These are phyloP conservation scores for Drosophila neutralis DNA, from an alignment of 2,888 invertebrate genomes.

Conservation along the genomic window DNA sequence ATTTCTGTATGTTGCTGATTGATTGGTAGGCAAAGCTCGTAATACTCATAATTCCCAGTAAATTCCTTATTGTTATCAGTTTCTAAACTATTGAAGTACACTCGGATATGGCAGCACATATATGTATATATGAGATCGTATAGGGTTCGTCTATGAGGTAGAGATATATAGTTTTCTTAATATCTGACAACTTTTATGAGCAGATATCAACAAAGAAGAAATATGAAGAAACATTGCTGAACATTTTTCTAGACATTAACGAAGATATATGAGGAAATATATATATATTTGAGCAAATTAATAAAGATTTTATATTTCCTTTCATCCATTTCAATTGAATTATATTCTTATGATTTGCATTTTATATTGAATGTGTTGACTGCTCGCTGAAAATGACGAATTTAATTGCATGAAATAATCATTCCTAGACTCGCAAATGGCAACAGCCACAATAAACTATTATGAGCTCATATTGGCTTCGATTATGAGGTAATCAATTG, in stretches of 20 bases:
- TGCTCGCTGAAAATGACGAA: background rate
- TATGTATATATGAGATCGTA: background rate
- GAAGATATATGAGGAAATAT: background rate
- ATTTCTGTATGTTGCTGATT: slow-evolving; percentile 6
- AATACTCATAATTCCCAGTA: background rate
- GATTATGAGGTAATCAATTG: slow-evolving; percentile 6
- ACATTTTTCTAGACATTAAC: background rate
- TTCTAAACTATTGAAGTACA: background rate
- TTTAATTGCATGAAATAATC: background rate
- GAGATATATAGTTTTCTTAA: background rate
- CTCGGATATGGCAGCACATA: background rate
- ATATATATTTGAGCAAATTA: background rate
- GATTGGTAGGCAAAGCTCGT: slow-evolving; percentile 27
- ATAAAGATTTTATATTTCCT: background rate
- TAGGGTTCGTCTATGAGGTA: background rate
- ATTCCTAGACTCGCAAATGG: background rate
- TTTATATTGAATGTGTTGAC: background rate
- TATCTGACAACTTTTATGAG: background rate
- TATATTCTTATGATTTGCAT: background rate
- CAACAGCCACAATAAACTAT: background rate
- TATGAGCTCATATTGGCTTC: slow-evolving; percentile 7
- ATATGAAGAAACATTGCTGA: background rate
- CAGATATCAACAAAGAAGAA: background rate
- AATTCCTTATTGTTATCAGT: background rate
- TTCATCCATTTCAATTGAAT: background rate